phyloP scores from a whole-genome alignment of 1,140 invertebrate genomes.

The Anastrepha obliqua region DNA sequence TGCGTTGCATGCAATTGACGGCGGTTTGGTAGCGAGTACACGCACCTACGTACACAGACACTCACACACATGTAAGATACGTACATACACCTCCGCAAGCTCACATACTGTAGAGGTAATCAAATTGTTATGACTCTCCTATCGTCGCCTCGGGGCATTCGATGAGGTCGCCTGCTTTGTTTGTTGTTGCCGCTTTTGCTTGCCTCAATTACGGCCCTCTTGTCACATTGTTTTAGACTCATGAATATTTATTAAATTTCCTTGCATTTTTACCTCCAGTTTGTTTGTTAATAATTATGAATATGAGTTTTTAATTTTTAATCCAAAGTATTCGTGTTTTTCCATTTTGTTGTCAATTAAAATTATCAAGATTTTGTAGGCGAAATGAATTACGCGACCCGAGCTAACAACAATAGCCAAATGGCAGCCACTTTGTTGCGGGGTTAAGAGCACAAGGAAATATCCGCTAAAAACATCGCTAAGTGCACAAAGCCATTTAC shows the following conservation, averaged over 20 bases:
- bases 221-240: conserved; percentile 9
- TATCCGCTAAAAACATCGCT: no score
- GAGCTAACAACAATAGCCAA: background rate
- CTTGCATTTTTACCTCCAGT: background rate
- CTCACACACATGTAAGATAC: background rate
- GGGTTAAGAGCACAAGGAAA: no score
- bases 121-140: no score
- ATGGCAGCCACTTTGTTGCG: background rate
- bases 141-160: no score
- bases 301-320: conserved; percentile 38
- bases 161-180: background rate
- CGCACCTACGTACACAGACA: background rate
- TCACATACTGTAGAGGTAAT: no score
- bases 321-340: conserved; percentile 2
- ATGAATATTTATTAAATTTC: conserved; percentile 29
- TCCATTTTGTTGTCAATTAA: conserved; percentile 43
- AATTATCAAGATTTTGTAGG: conserved; percentile 36
- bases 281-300: conserved; percentile 31
- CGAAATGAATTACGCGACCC: background rate
- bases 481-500: no score
- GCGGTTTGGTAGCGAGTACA: background rate
- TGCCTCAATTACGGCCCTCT: background rate
- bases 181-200: background rate
- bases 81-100: background rate
- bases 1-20: background rate